These are phyloP conservation scores for Cephonodes hylas DNA, from an alignment of 2,888 invertebrate genomes.

Conservation along the genomic window DNA sequence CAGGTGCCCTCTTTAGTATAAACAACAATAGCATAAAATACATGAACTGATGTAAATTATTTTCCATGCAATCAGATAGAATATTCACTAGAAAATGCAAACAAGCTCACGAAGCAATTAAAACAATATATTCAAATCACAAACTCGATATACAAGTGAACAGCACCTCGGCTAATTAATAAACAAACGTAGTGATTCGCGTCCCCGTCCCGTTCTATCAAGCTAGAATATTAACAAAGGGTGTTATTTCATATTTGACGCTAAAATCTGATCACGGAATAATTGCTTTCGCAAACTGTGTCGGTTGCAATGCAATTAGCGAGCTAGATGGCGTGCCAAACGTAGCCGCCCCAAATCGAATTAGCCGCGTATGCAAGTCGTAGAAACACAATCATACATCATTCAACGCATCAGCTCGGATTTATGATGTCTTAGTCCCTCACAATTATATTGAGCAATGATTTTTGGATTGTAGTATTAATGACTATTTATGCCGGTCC, in stretches of 20 bases:
- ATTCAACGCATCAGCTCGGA: background rate
- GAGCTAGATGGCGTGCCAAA: background rate
- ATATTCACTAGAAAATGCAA: background rate
- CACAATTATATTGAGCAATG: no score
- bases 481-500: no score
- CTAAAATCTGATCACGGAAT: conserved; percentile 5
- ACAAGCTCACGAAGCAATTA: background rate
- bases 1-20: no score
- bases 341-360: background rate
- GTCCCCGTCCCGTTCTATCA: background rate
- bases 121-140: background rate
- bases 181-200: background rate
- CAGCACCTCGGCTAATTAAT: background rate
- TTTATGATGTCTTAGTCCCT: background rate
- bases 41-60: no score
- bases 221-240: background rate
- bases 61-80: no score
- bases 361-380: background rate
- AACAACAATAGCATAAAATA: no score
- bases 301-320: conserved; percentile 2
- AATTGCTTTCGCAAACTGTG: conserved; percentile 1
- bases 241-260: conserved; percentile 8
- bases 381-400: background rate
- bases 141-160: background rate
- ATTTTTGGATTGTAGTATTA: no score